Evolutionary conservation across 1,140 invertebrate genomes (phyloP), one percentile per base, ranked within the genome.

Genomic region (Hycleus phaleratus): DNA sequence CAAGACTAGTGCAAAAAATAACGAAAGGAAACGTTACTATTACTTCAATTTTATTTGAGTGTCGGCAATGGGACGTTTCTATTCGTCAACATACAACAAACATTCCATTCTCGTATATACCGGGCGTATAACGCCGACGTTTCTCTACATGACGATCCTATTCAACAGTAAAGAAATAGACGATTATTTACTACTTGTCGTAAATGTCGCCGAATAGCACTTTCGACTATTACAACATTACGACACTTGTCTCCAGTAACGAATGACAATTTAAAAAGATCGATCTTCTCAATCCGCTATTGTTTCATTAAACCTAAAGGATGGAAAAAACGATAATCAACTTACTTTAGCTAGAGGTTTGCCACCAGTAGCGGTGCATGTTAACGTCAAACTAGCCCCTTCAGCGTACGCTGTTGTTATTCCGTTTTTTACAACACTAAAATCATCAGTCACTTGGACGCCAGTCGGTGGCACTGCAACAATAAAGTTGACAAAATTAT

Each of bases 341-440:
- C 64, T 69, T 59, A 69, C 67, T 58, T 48, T 65, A 1, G 70
- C 64, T 42, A 70, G 58, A 3, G 70, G 70, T 56, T 67, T 70
- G 47, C 70, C 70, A n/a, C 64, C 67, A n/a, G 71, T 70, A 24
- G 77, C 78, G 49, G 73, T 69, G 65, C 79, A 81, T n/a, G 75
- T 74, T 40, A 81, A 68, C 9, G 71, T 70, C 50, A 80, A 64
- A 47, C 75, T 75, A 4, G 76, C 71, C 25, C 77, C 78, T 68
- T 80, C 79, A 32, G 77, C 78, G 66, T 79, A 80, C 5, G 79
- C 75, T 24, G 78, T 77, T 26, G 79, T 77, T 45, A 77, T 69
- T 43, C 70, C 74, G 60, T 74, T 74, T 66, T 72, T 73, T 48
- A 74, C 61, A 2, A 51, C 47, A 18, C 70, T 70, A 40, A 62